These are phyloP conservation scores for Drosophila seguyi DNA, from an alignment of 1,140 invertebrate genomes.

Conservation along the genomic window DNA sequence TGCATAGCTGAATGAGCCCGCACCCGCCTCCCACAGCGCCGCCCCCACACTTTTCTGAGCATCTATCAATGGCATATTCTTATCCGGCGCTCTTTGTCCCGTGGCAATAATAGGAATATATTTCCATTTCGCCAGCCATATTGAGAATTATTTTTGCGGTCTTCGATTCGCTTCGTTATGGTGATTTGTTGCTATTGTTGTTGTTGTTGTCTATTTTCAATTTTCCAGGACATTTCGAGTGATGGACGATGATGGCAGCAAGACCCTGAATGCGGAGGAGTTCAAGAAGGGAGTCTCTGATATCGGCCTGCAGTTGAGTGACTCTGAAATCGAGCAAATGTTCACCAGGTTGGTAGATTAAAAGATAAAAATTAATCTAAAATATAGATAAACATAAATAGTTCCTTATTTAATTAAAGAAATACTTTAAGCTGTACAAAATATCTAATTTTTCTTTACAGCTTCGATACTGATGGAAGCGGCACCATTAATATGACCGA, in stretches of 20 bases:
- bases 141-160: constrained; percentile 33
- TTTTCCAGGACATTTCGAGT: constrained; percentile 91
- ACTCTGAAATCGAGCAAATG: constrained; percentile 88
- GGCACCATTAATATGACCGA: constrained; percentile 95
- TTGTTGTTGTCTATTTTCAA: neutral
- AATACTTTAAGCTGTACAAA: too few relatives aligned
- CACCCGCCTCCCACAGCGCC: neutral
- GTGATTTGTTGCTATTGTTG: too few relatives aligned
- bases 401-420: too few relatives aligned
- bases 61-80: constrained; percentile 52
- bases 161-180: constrained; percentile 6
- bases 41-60: constrained; percentile 8
- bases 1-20: constrained; percentile 39
- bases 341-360: constrained; percentile 85
- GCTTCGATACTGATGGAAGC: constrained; percentile 93
- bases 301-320: constrained; percentile 89
- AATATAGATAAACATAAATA: neutral
- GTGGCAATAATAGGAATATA: constrained; percentile 58
- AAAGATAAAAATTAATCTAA: neutral
- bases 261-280: constrained; percentile 92
- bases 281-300: constrained; percentile 92
- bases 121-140: constrained; percentile 47
- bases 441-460: constrained; percentile 35
- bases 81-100: constrained; percentile 53
- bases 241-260: constrained; percentile 96